Evolutionary conservation across 2,113 vertebrate genomes (phyloP), one percentile per base, ranked within the genome.

Genomic region (Syngnathus floridae): DNA sequence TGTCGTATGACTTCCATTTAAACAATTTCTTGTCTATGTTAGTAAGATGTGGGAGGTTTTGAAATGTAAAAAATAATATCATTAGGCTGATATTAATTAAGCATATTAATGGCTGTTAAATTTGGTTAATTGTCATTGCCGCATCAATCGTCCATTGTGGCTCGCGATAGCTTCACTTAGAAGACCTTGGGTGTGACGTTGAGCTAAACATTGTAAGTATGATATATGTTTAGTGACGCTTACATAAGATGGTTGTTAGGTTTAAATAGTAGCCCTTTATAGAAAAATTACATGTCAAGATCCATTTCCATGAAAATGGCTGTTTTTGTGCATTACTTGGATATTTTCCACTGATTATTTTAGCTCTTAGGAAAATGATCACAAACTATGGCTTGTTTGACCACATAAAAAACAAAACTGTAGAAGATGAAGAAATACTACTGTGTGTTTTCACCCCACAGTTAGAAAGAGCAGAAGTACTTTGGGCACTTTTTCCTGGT

Each of bases 401-500:
- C 5, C 5, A 21, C 11, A 40, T 7, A 21, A 12, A 31, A 21
- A 13, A 41, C n/a, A 21, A 21, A 38, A 21, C 11, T 41, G 37
- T 21, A 1, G 19, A 60, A 41, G 26, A 13, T 6, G 6, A n/a
- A 8, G 38, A 21, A 3, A 21, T 41, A 60, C 58, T 41, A 21
- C 12, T 13, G n/a, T 11, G 37, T 19, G 9, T 16, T 43, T 43
- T 43, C 11, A 19, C 21, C n/a, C 11, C 19, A 19, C 8, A 8
- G 13, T 17, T 17, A 59, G 35, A 35, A 57, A 14, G 54, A 35
- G 54, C 26, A 35, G 26, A 55, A 5, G 19, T 10, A 69, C 62
- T 63, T 62, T 38, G 56, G 12, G 51, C 56, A 31, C 67, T 62
- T 64, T 71, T 55, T 54, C 37, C 38, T 13, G 67, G 52, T 13